Percentiles rank a stretch among this genome's conserved stretches.
Evolutionary conservation across 2,888 invertebrate species (phyloP).

Genomic region (Pristionchus exspectatus): DNA sequence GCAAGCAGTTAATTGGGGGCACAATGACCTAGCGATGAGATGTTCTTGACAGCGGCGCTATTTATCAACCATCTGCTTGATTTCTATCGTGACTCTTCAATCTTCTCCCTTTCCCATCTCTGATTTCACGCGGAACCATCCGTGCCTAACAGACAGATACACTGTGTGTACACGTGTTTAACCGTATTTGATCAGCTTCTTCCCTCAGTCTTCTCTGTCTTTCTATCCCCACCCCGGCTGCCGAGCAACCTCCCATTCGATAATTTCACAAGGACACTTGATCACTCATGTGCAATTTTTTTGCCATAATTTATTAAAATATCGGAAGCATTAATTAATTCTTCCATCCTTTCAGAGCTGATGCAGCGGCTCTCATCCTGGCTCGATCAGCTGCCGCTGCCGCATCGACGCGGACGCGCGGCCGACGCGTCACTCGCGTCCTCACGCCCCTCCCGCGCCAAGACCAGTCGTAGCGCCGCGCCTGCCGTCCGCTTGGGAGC

Average conservation of each 20-base stretch:
- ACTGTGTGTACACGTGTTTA: neutral
- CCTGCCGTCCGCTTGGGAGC: constrained; percentile 40
- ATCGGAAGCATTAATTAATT: neutral
- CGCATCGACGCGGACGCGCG: constrained; percentile 5
- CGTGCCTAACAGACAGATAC: neutral
- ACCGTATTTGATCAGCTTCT: constrained; percentile 37
- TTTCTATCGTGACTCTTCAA: neutral
- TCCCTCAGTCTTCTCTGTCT: neutral
- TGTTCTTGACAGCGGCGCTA: constrained; percentile 19
- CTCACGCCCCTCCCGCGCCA: neutral
- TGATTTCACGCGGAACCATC: neutral
- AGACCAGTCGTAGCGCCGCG: constrained; percentile 46
- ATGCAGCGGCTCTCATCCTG: constrained; percentile 55
- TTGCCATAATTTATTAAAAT: no score
- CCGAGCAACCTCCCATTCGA: no score
- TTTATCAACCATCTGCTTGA: constrained; percentile 1
- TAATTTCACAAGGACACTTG: no score
- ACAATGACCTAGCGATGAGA: neutral
- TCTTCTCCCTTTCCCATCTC: constrained; percentile 8
- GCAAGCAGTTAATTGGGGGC: neutral
- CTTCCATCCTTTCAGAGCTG: constrained; percentile 18
- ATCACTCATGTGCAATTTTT: no score
- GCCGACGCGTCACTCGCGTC: neutral
- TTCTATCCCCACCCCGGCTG: no score
- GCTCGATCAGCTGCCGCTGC: constrained; percentile 50